These are phyloP conservation scores for Gouania willdenowi DNA, from an alignment of 2,797 vertebrate genomes.

Conservation along the genomic window DNA sequence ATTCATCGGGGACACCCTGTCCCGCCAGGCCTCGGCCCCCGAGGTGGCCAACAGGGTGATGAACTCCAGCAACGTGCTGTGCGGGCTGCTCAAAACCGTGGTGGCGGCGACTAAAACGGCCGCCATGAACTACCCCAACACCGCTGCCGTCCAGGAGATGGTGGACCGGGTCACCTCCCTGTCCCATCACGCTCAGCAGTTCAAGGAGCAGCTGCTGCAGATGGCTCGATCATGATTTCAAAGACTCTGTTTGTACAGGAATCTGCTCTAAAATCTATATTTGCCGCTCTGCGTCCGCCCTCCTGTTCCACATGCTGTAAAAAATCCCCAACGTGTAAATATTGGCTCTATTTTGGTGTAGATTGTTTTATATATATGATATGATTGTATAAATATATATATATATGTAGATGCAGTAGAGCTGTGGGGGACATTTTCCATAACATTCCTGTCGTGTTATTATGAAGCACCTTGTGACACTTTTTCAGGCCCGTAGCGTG, in stretches of 20 bases:
- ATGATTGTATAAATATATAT: constrained; percentile 52
- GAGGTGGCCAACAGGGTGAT: constrained; percentile 87
- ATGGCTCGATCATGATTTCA: constrained; percentile 77
- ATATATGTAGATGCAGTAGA: constrained; percentile 46
- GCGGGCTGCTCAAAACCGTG: constrained; percentile 89
- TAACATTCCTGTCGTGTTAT: constrained; percentile 69
- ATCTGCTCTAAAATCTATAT: constrained; percentile 17
- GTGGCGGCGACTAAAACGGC: constrained; percentile 89
- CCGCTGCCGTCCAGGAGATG: constrained; percentile 89
- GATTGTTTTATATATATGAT: constrained; percentile 87
- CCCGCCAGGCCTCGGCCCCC: constrained; percentile 80
- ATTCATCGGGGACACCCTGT: constrained; percentile 93
- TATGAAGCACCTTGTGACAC: constrained; percentile 70
- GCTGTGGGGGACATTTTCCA: constrained; percentile 50
- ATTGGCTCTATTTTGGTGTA: constrained; percentile 82
- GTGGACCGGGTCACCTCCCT: constrained; percentile 90
- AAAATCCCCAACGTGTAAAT: constrained; percentile 79
- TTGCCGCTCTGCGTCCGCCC: constrained; percentile 33
- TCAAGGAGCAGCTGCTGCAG: constrained; percentile 87
- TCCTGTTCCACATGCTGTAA: constrained; percentile 45
- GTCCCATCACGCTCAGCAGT: constrained; percentile 84
- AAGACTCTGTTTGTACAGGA: constrained; percentile 29
- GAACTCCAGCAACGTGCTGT: constrained; percentile 93
- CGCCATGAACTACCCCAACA: constrained; percentile 90
- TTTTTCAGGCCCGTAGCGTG: neutral